Base-by-base conservation (phyloP, 2,797 vertebrate species). In the Kryptolebias ocellatus region DNA sequence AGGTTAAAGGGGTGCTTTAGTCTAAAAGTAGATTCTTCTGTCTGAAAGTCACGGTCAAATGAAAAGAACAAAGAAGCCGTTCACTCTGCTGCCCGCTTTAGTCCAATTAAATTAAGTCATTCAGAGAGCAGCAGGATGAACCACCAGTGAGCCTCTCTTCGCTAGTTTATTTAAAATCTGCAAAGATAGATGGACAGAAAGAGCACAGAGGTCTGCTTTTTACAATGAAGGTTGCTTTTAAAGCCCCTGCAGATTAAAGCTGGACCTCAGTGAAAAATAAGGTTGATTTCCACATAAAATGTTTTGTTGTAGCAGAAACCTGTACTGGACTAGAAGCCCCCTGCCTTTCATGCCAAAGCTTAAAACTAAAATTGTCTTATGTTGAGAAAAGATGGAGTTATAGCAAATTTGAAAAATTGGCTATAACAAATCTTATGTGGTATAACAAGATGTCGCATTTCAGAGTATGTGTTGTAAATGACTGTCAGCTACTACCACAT, bases 21-120 rank as follows among this genome's bases (percentile, higher is more conserved):
- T 55, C 62, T 78, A 28, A 52, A 60, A 71, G 53, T 55, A 20
- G 50, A 64, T 24, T 72, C 60, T 56, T 70, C 46, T 65, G 54
- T 76, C 72, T 80, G 65, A 50, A 50, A 62, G 76, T 74, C 76
- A 20, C 61, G 54, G 63, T 67, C 46, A 51, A 44, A 74, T 72
- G 71, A 74, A 74, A 70, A 77, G 78, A 82, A 86, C 81, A 83
- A 84, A 90, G 77, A 47, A 50, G 8, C 57, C 70, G 46, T 79
- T 82, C 73, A 67, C n/a, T 62, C 62, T 2, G 50, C 39, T 18
- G 50, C 39, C 28, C 5, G 64, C 58, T 76, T 70, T 24, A 44
- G 65, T 54, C 56, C 59, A 83, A 70, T 83, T 87, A 69, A 83
- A 74, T 74, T 29, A 80, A 80, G 70, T 53, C 52, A 18, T 72